phyloP scores from a whole-genome alignment of 2,888 invertebrate genomes.

The Lasioglossum leucozonium region DNA sequence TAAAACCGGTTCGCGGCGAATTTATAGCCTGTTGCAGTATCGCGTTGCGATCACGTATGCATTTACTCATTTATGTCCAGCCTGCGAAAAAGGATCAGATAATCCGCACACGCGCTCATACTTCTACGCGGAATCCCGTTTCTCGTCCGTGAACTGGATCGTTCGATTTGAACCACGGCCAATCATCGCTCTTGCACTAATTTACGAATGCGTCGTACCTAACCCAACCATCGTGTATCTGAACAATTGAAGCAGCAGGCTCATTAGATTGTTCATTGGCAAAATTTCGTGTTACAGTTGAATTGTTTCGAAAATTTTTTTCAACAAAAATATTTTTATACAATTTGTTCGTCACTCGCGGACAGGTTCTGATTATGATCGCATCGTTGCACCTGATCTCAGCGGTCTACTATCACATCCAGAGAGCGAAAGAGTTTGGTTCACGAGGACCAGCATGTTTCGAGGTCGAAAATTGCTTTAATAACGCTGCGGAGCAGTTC shows the following conservation, averaged over 20 bases:
- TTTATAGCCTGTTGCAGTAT: conserved; percentile 32
- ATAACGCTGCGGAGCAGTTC: not conserved
- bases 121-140: conserved; percentile 21
- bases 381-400: not conserved
- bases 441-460: not conserved
- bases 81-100: conserved; percentile 40
- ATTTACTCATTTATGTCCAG: conserved; percentile 29
- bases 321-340: not conserved
- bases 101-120: conserved; percentile 11
- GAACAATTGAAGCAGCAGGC: not conserved
- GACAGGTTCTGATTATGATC: not conserved
- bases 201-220: not conserved
- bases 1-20: conserved; percentile 44
- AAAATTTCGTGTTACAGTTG: not conserved
- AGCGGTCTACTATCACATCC: not conserved
- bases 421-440: not conserved
- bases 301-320: too few species aligned
- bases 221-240: not conserved
- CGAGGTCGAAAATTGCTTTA: not conserved
- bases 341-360: not conserved
- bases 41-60: conserved; percentile 37
- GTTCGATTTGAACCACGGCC: conserved; percentile 14
- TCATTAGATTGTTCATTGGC: too few species aligned
- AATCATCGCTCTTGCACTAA: conserved; percentile 21
- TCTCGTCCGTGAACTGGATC: not conserved